Percentiles rank a stretch among this genome's conserved stretches.
Conservation (phyloP, 2,113 vertebrate species). For the Gorsachius goisagi region DNA sequence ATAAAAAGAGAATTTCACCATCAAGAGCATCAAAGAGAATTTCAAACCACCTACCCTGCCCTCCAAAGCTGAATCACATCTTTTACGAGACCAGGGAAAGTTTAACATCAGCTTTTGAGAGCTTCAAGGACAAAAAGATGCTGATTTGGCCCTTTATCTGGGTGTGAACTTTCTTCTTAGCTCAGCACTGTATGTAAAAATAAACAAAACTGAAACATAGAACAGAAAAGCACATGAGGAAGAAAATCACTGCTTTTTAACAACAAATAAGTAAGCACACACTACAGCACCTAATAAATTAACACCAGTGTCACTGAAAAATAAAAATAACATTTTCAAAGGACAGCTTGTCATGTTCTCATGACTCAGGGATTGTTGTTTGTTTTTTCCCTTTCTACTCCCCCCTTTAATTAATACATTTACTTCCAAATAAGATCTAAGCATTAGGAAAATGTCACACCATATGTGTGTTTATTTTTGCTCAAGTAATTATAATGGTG, state of each 20-base stretch:
- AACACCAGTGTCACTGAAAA: slow-evolving; percentile 15
- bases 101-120: not conserved
- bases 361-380: slow-evolving; percentile 55
- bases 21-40: slow-evolving; percentile 48
- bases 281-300: slow-evolving; percentile 33
- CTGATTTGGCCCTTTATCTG: not conserved
- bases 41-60: not conserved
- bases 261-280: slow-evolving; percentile 7
- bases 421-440: slow-evolving; percentile 60
- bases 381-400: slow-evolving; percentile 38
- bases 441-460: slow-evolving; percentile 70
- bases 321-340: slow-evolving; percentile 61
- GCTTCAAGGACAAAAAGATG: slow-evolving; percentile 4
- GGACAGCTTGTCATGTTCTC: slow-evolving; percentile 56
- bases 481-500: slow-evolving; percentile 60
- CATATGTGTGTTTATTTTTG: slow-evolving; percentile 72
- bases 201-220: slow-evolving; percentile 8
- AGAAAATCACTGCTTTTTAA: slow-evolving; percentile 29
- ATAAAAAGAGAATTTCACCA: slow-evolving; percentile 16
- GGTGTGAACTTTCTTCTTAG: not conserved
- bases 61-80: not conserved
- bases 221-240: not conserved
- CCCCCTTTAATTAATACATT: slow-evolving; percentile 66
- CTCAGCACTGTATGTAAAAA: slow-evolving; percentile 6
- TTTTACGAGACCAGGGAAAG: not conserved